Evolutionary conservation across 2,113 vertebrate genomes (phyloP), one percentile per base, ranked within the genome.

Genomic region (Gnathonemus longibarbis): DNA sequence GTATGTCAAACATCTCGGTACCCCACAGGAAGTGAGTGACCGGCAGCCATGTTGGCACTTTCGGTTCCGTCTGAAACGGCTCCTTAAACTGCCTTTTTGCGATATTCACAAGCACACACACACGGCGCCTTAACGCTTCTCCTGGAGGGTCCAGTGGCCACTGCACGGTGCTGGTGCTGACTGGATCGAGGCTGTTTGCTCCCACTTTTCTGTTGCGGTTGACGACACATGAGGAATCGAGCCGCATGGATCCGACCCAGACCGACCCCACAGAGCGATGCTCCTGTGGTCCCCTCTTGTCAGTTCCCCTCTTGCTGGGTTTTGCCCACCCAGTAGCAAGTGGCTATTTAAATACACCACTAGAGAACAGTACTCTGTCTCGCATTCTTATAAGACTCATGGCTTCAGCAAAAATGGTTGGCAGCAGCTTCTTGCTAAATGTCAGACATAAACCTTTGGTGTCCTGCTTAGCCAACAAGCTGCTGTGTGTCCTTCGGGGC

Each of bases 181-280:
- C 96, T 99, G 98, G 97, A 99, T 98, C 98, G 98, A 94, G 97
- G 97, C 97, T 99, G 98, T 99, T 99, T 99, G 98, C 98, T 98
- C 98, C 98, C 98, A 99, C 98, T 99, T 99, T 99, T 99, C 98
- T 99, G 98, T 99, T 99, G 98, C 98, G 98, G 98, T 99, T 99
- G 98, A 99, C 98, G 98, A 99, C 98, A 99, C 98, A 99, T 99
- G 98, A 98, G 97, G 97, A 96, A 97, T 97, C 97, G 97, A 98
- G 98, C 97, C 96, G 97, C 97, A 97, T 95, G 96, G 97, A 97
- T 97, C 96, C 96, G 96, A 96, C 97, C 97, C 97, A 96, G 96
- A 95, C 95, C 95, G 95, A 95, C 11, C 77, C 83, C 83, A 10
- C 45, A 24, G 24, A 48, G 74, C 35, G 15, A 19, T 7, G 74